phyloP scores from a whole-genome alignment of 2,888 invertebrate species.

The Epinotia demarniana region DNA sequence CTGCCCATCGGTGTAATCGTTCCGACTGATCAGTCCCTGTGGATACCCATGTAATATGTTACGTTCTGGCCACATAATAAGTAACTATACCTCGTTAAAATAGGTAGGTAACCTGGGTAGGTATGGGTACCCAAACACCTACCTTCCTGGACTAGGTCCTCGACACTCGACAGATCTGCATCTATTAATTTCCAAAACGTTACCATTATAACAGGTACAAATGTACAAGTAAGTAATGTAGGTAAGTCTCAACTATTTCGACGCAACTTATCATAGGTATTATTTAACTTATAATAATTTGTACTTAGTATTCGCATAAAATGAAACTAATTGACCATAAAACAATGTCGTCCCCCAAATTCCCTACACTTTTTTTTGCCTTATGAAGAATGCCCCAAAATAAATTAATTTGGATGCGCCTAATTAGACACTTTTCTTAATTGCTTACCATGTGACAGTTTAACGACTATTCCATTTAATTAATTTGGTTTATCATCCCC shows the following conservation, averaged over 20 bases:
- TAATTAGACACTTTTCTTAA: constrained; percentile 27
- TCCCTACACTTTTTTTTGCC: constrained; percentile 2
- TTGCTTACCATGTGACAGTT: constrained; percentile 9
- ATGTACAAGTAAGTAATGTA: too few species aligned
- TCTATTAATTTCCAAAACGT: not conserved
- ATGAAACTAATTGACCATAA: not conserved
- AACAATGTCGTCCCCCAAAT: not conserved
- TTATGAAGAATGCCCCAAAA: constrained; percentile 4
- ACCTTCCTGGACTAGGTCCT: too few species aligned
- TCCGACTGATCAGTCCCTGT: constrained; percentile 39
- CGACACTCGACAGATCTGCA: not conserved
- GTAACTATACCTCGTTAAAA: not conserved
- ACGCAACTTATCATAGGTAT: too few species aligned
- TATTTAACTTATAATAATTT: too few species aligned
- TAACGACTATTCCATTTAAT: not conserved
- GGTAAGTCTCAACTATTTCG: too few species aligned
- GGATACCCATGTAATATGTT: constrained; percentile 39
- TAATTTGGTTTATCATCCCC: not conserved
- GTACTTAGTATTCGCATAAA: constrained; percentile 2
- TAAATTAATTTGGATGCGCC: constrained; percentile 28
- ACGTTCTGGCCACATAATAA: constrained; percentile 39
- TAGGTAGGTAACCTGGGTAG: not conserved
- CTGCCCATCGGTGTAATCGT: constrained; percentile 40
- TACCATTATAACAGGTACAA: too few species aligned
- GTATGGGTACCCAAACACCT: too few species aligned